Conservation (phyloP, 2,797 vertebrate genomes). For the Lepidocolaptes lacrymiger region DNA sequence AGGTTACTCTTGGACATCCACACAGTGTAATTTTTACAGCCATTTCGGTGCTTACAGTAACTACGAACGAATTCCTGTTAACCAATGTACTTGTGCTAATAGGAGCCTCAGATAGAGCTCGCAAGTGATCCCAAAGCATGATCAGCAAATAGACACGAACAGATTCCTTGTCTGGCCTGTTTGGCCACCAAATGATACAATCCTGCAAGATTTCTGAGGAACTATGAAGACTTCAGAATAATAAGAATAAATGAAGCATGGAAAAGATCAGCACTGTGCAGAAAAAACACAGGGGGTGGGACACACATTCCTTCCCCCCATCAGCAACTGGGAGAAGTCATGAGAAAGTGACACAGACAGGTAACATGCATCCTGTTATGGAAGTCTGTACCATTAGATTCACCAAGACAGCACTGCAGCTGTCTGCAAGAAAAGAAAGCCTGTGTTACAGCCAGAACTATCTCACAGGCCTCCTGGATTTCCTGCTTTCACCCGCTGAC, state of each 20-base stretch:
- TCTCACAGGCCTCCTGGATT: background rate
- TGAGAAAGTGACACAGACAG: background rate
- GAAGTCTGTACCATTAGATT: background rate
- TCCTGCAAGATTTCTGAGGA: background rate
- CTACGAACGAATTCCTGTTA: background rate
- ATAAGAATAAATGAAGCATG: background rate
- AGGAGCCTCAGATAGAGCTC: background rate
- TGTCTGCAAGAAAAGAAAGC: background rate
- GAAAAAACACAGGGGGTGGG: rapidly evolving
- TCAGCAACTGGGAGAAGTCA: background rate
- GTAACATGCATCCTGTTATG: background rate
- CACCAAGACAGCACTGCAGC: background rate
- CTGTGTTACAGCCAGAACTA: background rate
- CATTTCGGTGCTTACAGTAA: background rate
- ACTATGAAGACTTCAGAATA: background rate
- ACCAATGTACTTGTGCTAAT: background rate
- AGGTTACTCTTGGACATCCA: background rate
- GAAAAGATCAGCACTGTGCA: background rate
- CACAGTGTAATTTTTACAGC: background rate
- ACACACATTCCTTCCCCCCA: background rate
- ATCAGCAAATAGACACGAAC: background rate
- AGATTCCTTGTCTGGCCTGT: background rate
- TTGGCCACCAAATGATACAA: background rate
- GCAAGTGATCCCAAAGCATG: background rate
- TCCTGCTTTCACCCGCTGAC: background rate